These are phyloP conservation scores for Dicyrtomina minuta DNA, from an alignment of 2,888 invertebrate genomes.

Conservation along the genomic window DNA sequence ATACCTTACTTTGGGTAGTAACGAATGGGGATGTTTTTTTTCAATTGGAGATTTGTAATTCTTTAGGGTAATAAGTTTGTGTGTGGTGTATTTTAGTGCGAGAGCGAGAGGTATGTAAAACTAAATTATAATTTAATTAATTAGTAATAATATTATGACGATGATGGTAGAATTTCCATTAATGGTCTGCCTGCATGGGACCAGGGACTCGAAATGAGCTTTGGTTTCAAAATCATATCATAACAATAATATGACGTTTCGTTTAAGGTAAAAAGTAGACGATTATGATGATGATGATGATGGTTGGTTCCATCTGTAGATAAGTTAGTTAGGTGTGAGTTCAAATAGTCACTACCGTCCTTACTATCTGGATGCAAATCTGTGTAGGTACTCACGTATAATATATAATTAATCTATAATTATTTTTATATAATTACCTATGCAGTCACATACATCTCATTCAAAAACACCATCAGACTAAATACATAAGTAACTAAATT, in stretches of 20 bases:
- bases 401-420: slow-evolving; percentile 3
- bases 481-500: no score
- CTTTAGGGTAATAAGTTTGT: no score
- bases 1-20: no score
- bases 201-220: slow-evolving; percentile 22
- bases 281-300: neutral
- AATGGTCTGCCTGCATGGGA: neutral
- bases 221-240: slow-evolving; percentile 10
- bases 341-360: no score
- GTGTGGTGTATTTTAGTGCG: neutral
- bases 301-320: no score
- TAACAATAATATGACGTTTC: neutral
- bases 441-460: no score
- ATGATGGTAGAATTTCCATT: neutral
- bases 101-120: neutral
- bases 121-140: neutral
- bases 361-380: no score
- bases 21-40: no score
- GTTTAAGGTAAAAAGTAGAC: slow-evolving; percentile 8
- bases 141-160: neutral
- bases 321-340: no score
- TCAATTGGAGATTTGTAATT: no score
- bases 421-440: slow-evolving; percentile 1
- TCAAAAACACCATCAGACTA: no score
- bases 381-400: neutral